Percentiles rank a stretch among this genome's conserved stretches.
Evolutionary conservation across 2,888 invertebrate species (phyloP).

Genomic region (Agelastica alni): DNA sequence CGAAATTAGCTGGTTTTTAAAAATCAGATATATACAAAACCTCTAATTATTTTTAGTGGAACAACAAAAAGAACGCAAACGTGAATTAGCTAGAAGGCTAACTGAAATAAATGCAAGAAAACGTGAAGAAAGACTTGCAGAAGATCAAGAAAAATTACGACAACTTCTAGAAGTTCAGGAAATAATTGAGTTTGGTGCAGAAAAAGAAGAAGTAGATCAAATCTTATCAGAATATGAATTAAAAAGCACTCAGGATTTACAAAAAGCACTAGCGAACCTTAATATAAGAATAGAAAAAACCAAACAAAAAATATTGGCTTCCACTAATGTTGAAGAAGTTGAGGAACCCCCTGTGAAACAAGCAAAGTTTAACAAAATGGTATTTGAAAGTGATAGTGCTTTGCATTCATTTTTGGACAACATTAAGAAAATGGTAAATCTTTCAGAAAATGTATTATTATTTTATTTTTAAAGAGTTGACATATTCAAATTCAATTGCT

Average conservation of each 20-base stretch:
- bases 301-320: slow-evolving; percentile 73
- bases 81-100: slow-evolving; percentile 81
- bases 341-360: slow-evolving; percentile 56
- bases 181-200: slow-evolving; percentile 74
- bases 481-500: no score
- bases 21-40: neutral
- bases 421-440: slow-evolving; percentile 65
- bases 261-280: slow-evolving; percentile 71
- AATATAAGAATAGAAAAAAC: slow-evolving; percentile 76
- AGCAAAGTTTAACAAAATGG: slow-evolving; percentile 54
- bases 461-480: no score
- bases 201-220: slow-evolving; percentile 64
- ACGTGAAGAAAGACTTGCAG: slow-evolving; percentile 82
- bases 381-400: slow-evolving; percentile 54
- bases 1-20: no score
- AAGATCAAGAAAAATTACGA: slow-evolving; percentile 85
- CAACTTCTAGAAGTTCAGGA: slow-evolving; percentile 77
- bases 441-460: neutral
- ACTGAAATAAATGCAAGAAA: slow-evolving; percentile 89
- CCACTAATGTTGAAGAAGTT: slow-evolving; percentile 62
- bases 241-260: slow-evolving; percentile 77
- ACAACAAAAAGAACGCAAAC: slow-evolving; percentile 84
- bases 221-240: slow-evolving; percentile 77
- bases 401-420: slow-evolving; percentile 60
- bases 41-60: slow-evolving; percentile 59